Base-by-base conservation (phyloP, 2,113 vertebrate species). In the Helogale parvula region DNA sequence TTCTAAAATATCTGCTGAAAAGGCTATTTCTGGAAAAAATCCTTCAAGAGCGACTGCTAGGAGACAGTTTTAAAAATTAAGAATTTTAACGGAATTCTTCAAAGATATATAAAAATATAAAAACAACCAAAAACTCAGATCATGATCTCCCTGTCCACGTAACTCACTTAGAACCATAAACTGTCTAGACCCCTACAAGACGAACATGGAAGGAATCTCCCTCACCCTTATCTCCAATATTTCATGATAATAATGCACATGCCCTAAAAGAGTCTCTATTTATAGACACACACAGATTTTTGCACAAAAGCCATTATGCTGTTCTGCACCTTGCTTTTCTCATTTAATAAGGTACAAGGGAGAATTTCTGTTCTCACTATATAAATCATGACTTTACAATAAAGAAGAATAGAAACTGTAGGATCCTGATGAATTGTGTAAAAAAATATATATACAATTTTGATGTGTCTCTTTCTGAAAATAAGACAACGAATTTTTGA, bases 361-460 rank as follows among this genome's bases (percentile, higher is more conserved):
- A 93, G 99, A 99, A 82, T 99, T 99, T 77, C 94, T 99, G 99
- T 97, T 98, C 52, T 96, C 98, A 93, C 98, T 99, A 85, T 99
- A 99, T 38, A 99, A 99, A 93, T 99, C 99, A n/a, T 99, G 99
- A 99, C 94, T 99, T 15, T 99, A 98, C 29, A 98, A 98, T 95
- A 99, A 99, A 96, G 98, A 99, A 94, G 99, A 99, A 92, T 98
- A 98, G 95, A 57, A 99, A 99, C 98, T 97, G 99, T 50, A 98
- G 99, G 95, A 97, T 79, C 16, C 98, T 99, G 93, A 99, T 99
- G 5, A 99, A 96, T 95, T 99, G 99, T 6, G 97, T 99, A 17
- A n/a, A 79, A 72, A 77, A 79, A 50, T 52, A 7, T n/a, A 23
- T 21, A 33, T 1, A 19, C 14, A 7, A 14, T 85, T 90, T 84